Base-by-base conservation (phyloP, 2,113 vertebrate species). In the Anas platyrhynchos region DNA sequence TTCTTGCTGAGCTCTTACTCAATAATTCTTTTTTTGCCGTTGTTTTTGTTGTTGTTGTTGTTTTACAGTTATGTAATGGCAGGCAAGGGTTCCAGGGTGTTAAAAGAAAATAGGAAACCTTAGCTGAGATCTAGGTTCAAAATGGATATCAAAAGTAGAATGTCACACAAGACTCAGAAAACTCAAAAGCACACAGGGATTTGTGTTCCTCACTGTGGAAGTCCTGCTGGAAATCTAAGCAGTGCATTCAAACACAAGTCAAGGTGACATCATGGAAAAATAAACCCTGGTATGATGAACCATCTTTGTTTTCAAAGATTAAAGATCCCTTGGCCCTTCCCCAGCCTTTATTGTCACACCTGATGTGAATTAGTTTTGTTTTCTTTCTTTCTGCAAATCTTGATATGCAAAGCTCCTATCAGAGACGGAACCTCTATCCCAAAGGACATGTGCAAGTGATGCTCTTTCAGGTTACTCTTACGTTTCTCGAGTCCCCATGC, bases 221-320 rank as follows among this genome's bases (percentile, higher is more conserved):
- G 67, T 91, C 79, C 78, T 94, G 63, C 92, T 93, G 94, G 89
- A 96, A 97, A 86, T 46, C 62, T 95, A 82, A 91, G 78, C 79
- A 52, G 10, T 44, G 89, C 26, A 86, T 85, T 96, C 73, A 73
- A 94, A 43, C 91, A 96, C 93, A 93, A 96, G 94, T 95, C 93
- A 91, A 94, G 46, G 68, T 65, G 91, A 95, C 93, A 89, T 59
- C 67, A 69, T 16, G 31, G 83, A 75, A 95, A 97, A 98, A 95
- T 34, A 93, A 96, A 92, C 91, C 25, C 89, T 93, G 36, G 86
- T 82, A 94, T 84, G 78, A 95, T 67, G 92, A 94, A 34, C 43
- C 29, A 43, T 26, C 44, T 93, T 52, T 31, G 48, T 8, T 93
- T 91, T 77, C 26, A 20, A 2, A 66, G 44, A 26, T 85, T 88